Evolutionary conservation across 2,888 invertebrate genomes (phyloP).

Genomic region (Thyatira batis): DNA sequence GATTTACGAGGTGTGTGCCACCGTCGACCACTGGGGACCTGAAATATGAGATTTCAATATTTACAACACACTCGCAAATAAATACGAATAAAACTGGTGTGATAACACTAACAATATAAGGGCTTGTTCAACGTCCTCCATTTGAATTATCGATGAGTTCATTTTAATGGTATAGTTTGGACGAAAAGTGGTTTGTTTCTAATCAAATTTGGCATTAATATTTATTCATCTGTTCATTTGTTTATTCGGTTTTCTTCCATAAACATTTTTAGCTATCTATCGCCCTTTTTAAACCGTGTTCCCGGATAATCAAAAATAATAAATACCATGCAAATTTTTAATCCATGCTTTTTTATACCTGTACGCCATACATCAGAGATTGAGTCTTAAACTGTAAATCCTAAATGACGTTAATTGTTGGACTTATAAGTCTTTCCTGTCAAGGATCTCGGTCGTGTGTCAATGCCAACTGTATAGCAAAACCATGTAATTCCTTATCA

Average conservation of each 20-base stretch:
- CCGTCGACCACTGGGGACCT: constrained; percentile 40
- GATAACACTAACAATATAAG: not conserved
- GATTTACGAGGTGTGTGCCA: constrained; percentile 55
- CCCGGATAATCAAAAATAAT: too few relatives aligned
- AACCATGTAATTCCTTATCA: not conserved
- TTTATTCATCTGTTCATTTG: too few relatives aligned
- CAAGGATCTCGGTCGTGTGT: not conserved
- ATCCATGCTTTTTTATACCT: too few relatives aligned
- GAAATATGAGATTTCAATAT: constrained; percentile 46
- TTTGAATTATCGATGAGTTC: not conserved
- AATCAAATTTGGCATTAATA: too few relatives aligned
- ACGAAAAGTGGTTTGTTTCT: not conserved
- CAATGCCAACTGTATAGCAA: not conserved
- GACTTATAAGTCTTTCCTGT: not conserved
- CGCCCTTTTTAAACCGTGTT: too few relatives aligned
- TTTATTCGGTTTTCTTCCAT: too few relatives aligned
- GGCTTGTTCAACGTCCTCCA: not conserved
- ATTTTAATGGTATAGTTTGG: not conserved
- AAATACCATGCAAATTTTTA: too few relatives aligned
- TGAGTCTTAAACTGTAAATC: too few relatives aligned
- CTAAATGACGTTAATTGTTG: not conserved
- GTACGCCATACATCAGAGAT: too few relatives aligned
- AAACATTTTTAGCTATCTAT: too few relatives aligned
- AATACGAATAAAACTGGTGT: constrained; percentile 14
- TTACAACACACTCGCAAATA: constrained; percentile 21